A percentile compares a stretch with the other conserved stretches of the same genome.
Evolutionary conservation across 1,140 invertebrate genomes (phyloP).

Genomic region (Branchinecta lindahli): DNA sequence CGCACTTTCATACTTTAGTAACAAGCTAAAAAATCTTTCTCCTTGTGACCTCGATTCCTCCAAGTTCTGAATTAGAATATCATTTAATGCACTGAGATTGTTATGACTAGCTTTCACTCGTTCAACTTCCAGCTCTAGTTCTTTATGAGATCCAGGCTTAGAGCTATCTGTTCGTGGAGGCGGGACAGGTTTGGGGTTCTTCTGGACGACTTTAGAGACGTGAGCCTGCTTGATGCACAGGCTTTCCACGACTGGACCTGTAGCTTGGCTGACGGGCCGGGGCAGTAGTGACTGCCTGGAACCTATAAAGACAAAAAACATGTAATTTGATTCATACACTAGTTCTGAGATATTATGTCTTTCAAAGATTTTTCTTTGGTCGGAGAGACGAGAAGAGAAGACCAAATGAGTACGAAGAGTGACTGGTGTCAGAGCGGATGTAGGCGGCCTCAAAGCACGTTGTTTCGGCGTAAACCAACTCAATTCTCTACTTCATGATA

Average conservation of each 20-base stretch:
- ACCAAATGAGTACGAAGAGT: too few relatives aligned
- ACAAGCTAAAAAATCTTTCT: neutral
- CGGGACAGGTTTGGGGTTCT: neutral
- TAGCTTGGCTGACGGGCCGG: too few relatives aligned
- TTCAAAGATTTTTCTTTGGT: too few relatives aligned
- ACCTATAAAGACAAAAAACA: too few relatives aligned
- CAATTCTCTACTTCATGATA: too few relatives aligned
- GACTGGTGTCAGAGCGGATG: too few relatives aligned
- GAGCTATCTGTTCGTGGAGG: neutral
- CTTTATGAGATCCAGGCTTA: neutral
- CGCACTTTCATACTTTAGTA: neutral
- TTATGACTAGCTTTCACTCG: neutral
- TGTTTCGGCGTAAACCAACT: too few relatives aligned
- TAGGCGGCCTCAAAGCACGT: too few relatives aligned
- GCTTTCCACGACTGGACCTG: neutral
- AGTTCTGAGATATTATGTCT: too few relatives aligned
- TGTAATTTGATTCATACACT: too few relatives aligned
- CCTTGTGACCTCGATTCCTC: neutral
- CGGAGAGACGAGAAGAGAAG: too few relatives aligned
- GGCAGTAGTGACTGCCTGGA: too few relatives aligned
- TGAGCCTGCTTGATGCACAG: neutral
- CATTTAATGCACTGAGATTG: constrained; percentile 2
- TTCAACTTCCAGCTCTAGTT: neutral
- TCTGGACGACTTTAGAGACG: neutral
- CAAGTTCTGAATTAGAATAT: neutral